Evolutionary conservation across 2,113 vertebrate genomes (phyloP).

Genomic region (Saccopteryx leptura): DNA sequence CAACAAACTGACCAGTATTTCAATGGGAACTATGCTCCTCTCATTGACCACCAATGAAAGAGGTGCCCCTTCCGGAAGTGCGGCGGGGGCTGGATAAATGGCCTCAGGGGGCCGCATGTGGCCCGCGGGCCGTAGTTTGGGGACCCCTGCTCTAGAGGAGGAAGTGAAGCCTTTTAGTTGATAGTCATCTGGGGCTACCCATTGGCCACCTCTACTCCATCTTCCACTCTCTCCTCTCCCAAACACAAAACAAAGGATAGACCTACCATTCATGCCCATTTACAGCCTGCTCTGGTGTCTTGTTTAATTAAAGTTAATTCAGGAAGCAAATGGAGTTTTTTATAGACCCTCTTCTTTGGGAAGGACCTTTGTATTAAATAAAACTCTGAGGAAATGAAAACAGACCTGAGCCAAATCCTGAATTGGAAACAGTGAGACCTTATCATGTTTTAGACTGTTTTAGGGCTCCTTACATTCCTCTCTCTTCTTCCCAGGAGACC

Average conservation of each 20-base stretch:
- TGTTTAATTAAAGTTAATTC: slow-evolving; percentile 24
- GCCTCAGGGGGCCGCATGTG: too few species aligned
- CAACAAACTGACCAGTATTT: too few species aligned
- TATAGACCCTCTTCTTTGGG: background rate
- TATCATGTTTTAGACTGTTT: background rate
- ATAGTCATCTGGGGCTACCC: background rate
- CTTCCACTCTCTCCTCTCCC: background rate
- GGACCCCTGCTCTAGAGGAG: background rate
- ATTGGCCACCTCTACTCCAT: background rate
- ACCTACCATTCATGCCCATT: background rate
- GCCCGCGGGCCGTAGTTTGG: too few species aligned
- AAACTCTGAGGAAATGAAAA: slow-evolving; percentile 2
- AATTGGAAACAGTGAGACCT: background rate
- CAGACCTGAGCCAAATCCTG: background rate
- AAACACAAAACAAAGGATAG: background rate
- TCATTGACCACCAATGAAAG: too few species aligned
- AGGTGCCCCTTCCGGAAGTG: too few species aligned
- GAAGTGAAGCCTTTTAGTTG: background rate
- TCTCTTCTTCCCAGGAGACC: background rate
- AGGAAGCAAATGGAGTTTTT: background rate
- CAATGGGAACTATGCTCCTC: too few species aligned
- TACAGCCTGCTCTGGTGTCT: background rate
- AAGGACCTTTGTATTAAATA: background rate
- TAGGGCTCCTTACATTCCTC: background rate
- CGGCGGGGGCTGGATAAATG: too few species aligned